Percentiles rank a stretch among this genome's conserved stretches.
Evolutionary conservation across 2,797 vertebrate genomes (phyloP).

Genomic region (Hirundo rustica): DNA sequence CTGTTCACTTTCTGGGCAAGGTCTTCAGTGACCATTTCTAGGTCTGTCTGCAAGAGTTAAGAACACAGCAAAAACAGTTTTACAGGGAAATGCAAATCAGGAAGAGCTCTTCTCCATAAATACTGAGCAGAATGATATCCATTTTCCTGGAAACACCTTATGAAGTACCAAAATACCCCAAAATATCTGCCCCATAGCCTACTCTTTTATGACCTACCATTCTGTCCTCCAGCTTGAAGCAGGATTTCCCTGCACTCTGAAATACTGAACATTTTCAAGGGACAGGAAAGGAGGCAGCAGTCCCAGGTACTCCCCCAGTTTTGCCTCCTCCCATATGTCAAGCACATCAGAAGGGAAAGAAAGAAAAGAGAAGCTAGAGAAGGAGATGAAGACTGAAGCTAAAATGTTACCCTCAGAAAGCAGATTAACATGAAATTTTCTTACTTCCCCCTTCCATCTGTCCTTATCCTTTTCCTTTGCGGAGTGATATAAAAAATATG

Average conservation of each 20-base stretch:
- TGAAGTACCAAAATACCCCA: background rate
- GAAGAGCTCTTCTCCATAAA: background rate
- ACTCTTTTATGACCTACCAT: background rate
- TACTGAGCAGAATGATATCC: background rate
- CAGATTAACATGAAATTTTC: background rate
- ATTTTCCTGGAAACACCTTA: background rate
- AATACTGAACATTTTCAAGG: background rate
- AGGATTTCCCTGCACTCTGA: background rate
- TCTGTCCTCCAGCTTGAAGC: background rate
- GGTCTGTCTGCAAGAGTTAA: constrained; percentile 84
- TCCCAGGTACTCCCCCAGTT: background rate
- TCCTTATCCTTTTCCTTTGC: background rate
- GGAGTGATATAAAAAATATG: background rate
- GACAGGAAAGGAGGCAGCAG: background rate
- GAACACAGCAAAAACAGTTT: background rate
- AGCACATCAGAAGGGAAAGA: background rate
- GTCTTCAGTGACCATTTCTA: constrained; percentile 99
- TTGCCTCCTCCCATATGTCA: background rate
- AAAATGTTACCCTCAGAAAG: background rate
- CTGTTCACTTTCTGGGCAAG: constrained; percentile 98
- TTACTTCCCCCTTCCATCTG: background rate
- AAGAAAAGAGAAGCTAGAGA: background rate
- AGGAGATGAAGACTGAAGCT: background rate
- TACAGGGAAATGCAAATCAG: background rate
- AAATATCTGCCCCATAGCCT: background rate